Percentiles rank a stretch among this genome's conserved stretches.
Conservation (phyloP, 2,888 invertebrate genomes). For the Merodon equestris region DNA sequence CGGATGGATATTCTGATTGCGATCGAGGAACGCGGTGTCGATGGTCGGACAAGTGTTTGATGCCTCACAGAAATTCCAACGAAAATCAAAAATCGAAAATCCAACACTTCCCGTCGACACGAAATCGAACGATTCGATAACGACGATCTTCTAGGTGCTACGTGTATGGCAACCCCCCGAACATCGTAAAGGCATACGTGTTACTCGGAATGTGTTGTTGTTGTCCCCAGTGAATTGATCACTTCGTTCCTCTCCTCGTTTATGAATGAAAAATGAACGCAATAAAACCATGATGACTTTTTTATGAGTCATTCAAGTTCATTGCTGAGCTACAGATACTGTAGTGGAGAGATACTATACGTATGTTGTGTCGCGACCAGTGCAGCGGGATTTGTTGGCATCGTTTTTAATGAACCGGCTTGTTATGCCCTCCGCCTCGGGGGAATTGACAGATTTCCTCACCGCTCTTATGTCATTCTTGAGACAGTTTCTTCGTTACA, state of each 20-base stretch:
- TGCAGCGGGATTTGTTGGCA: not conserved
- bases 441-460: conserved; percentile 30
- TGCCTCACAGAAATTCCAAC: conserved; percentile 53
- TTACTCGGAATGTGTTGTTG: not conserved
- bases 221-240: conserved; percentile 38
- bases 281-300: conserved; percentile 60
- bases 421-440: conserved; percentile 26
- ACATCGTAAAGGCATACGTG: no score
- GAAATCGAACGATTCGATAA: conserved; percentile 17
- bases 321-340: no score
- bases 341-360: conserved; percentile 2
- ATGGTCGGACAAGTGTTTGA: conserved; percentile 67
- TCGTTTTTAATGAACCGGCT: conserved; percentile 2
- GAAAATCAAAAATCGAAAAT: conserved; percentile 7
- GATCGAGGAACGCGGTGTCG: conserved; percentile 32
- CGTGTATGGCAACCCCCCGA: conserved; percentile 2
- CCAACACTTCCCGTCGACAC: conserved; percentile 37
- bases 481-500: conserved; percentile 43
- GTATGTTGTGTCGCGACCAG: conserved; percentile 8
- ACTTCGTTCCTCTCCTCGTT: conserved; percentile 31
- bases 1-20: conserved; percentile 44
- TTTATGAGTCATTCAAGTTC: conserved; percentile 56
- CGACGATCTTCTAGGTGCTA: conserved; percentile 38
- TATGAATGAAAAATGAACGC: conserved; percentile 65
- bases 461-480: conserved; percentile 41